Conservation (phyloP, 2,888 invertebrate species). For the Punctoribates punctum region DNA sequence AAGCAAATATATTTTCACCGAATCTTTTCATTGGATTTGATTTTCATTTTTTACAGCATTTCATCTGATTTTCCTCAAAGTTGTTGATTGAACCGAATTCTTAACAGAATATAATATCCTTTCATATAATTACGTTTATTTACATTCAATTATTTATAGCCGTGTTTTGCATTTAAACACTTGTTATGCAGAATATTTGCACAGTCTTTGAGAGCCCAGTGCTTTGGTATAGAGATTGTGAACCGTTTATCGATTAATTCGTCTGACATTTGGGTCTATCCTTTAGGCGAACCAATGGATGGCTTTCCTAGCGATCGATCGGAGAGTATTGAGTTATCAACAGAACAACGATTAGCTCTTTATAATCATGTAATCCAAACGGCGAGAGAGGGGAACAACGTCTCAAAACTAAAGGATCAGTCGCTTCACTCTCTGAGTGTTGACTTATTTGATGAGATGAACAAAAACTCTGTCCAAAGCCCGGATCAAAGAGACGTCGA, state of each 20-base stretch:
- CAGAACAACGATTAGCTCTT: slow-evolving; percentile 51
- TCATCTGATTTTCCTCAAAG: background rate
- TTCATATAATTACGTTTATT: background rate
- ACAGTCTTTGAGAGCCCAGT: background rate
- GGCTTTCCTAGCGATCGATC: slow-evolving; percentile 51
- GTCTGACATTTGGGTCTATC: slow-evolving; percentile 21
- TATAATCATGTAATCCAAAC: slow-evolving; percentile 51
- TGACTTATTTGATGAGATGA: slow-evolving; percentile 7
- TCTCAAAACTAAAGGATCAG: slow-evolving; percentile 44
- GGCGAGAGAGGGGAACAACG: slow-evolving; percentile 50
- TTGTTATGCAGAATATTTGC: background rate
- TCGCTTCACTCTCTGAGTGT: slow-evolving; percentile 1
- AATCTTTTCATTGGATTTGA: background rate
- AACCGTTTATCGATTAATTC: slow-evolving; percentile 12
- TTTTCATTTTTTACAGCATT: slow-evolving; percentile 3
- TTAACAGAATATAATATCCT: background rate
- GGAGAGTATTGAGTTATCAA: slow-evolving; percentile 49
- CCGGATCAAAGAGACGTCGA: slow-evolving; percentile 25
- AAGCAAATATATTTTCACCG: too few species aligned
- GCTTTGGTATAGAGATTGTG: background rate
- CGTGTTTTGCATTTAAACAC: background rate
- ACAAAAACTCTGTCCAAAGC: background rate
- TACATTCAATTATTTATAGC: background rate
- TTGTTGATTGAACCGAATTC: background rate
- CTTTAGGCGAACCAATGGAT: slow-evolving; percentile 47